phyloP scores from a whole-genome alignment of 2,888 invertebrate species.

The Anodontia alba region DNA sequence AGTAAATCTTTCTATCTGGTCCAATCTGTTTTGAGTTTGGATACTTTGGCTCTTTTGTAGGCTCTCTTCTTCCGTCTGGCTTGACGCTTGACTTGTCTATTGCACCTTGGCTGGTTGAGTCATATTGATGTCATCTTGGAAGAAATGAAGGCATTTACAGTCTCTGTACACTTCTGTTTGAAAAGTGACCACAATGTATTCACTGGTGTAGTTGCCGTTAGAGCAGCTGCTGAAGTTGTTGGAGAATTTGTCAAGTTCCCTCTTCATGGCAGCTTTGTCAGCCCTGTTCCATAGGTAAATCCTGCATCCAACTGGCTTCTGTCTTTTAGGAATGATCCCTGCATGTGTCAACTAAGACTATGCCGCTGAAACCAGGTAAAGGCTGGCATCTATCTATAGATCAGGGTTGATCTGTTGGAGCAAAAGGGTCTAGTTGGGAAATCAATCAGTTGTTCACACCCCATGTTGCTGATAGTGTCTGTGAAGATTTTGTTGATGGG shows the following conservation, averaged over 20 bases:
- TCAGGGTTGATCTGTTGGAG: neutral
- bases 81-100: neutral
- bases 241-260: neutral
- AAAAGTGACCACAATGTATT: no score
- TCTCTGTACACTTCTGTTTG: neutral
- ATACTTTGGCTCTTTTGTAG: neutral
- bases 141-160: neutral
- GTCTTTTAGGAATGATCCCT: neutral
- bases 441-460: neutral
- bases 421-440: constrained; percentile 23
- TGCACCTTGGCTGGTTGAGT: neutral
- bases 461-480: neutral
- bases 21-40: constrained; percentile 76
- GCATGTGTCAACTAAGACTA: constrained; percentile 9
- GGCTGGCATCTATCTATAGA: neutral
- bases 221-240: neutral
- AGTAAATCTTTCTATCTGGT: neutral
- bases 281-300: constrained; percentile 1
- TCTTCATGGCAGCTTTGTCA: neutral
- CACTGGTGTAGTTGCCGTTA: neutral
- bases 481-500: neutral
- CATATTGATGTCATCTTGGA: neutral
- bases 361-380: neutral
- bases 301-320: neutral
- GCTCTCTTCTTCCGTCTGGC: neutral